Evolutionary conservation across 2,888 invertebrate species (phyloP), one percentile per base, ranked within the genome.

Genomic region (Drosophila conformis): DNA sequence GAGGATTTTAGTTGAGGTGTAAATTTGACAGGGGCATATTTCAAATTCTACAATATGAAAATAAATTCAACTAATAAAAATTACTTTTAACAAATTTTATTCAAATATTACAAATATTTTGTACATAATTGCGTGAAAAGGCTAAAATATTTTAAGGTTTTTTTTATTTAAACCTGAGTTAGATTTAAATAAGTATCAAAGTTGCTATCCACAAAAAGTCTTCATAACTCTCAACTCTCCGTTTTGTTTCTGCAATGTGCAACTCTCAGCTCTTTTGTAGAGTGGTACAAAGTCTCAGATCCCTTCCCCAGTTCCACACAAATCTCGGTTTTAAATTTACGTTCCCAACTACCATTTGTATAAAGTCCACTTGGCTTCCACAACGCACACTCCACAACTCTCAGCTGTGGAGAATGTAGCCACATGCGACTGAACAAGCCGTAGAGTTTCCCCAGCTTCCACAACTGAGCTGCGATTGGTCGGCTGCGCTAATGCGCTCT

Each of bases 371-470:
- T 29, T 71, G 52, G 29, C 63, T 21, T 65, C 80, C 80, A 78
- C 15, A 25, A 25, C 60, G 15, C 31, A 13, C 27, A 58, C 8
- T 60, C 59, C 71, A 68, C 67, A 56, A 29, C 49, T 63, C 73
- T 64, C 68, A 72, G 46, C 64, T 53, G 18, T 70, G 70, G 40
- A 79, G 62, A 66, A 10, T 58, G 27, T 49, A 29, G 38, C 53
- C 40, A 51, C 52, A 52, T n/a, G 13, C n/a, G 35, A 27, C 60
- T 42, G 25, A n/a, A 35, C 46, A 21, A 15, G 48, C n/a, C 59
- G 77, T 76, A 80, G 77, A 80, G 36, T 76, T 78, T 69, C 81
- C 77, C 81, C 78, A 69, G 77, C 73, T 62, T 52, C 57, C 61
- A 27, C 51, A 25, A 21, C 57, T 38, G 1, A 35, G 62, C 56